phyloP scores from a whole-genome alignment of 2,113 vertebrate species.

The Podarcis raffonei region DNA sequence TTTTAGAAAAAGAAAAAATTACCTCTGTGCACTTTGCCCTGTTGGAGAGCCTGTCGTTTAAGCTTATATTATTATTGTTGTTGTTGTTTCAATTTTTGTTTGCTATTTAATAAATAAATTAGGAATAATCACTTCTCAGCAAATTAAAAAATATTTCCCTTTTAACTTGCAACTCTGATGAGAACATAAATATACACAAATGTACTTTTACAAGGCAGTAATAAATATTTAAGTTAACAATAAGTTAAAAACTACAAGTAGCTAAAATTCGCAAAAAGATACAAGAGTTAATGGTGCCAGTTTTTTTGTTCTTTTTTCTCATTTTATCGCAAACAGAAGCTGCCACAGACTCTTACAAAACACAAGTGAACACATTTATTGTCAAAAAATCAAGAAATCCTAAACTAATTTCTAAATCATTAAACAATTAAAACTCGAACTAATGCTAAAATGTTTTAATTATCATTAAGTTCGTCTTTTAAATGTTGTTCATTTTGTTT shows the following conservation, averaged over 20 bases:
- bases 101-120: constrained; percentile 83
- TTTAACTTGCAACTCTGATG: constrained; percentile 91
- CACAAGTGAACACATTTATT: constrained; percentile 89
- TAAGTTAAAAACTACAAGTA: constrained; percentile 92
- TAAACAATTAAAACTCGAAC: constrained; percentile 88
- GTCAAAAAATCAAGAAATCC: constrained; percentile 81
- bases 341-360: constrained; percentile 90
- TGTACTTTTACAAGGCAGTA: constrained; percentile 90
- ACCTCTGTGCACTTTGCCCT: constrained; percentile 86
- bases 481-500: constrained; percentile 51
- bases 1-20: constrained; percentile 76
- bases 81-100: constrained; percentile 77
- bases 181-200: constrained; percentile 94
- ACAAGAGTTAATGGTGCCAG: constrained; percentile 86
- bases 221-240: constrained; percentile 94
- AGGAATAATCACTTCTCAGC: constrained; percentile 88
- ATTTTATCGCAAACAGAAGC: constrained; percentile 86
- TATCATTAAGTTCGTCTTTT: constrained; percentile 45
- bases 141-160: constrained; percentile 82
- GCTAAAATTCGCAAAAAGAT: constrained; percentile 88
- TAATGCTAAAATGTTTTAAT: constrained; percentile 68
- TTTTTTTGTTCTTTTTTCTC: constrained; percentile 71
- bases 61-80: constrained; percentile 79
- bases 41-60: constrained; percentile 84
- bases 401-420: constrained; percentile 89